Conservation (phyloP, 1,140 invertebrate species). For the Meteorus sp. region DNA sequence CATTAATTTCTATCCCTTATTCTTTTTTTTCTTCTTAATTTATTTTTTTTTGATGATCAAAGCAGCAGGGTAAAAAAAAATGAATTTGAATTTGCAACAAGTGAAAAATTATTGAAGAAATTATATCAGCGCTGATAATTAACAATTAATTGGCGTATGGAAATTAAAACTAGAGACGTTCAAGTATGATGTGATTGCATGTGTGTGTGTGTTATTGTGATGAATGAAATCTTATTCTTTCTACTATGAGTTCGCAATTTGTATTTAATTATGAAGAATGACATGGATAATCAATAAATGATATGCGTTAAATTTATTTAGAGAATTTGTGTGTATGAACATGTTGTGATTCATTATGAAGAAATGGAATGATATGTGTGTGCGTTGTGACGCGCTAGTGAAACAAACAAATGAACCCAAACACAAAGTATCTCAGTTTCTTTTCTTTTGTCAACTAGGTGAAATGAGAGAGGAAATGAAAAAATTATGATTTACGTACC, state of each 20-base stretch:
- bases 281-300: no score
- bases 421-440: background rate
- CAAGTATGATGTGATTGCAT: background rate
- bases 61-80: background rate
- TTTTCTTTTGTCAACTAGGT: constrained; percentile 10
- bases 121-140: background rate
- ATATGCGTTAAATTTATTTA: no score
- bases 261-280: no score
- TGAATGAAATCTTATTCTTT: no score
- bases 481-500: constrained; percentile 65
- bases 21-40: no score
- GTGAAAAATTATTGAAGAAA: constrained; percentile 43
- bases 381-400: background rate
- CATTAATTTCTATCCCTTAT: no score
- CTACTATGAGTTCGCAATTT: background rate
- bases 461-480: constrained; percentile 51
- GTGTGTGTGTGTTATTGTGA: no score
- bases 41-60: no score
- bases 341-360: no score
- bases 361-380: no score
- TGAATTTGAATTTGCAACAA: constrained; percentile 11
- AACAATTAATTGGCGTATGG: background rate
- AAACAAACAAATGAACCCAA: constrained; percentile 13
- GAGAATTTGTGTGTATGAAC: background rate
- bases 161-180: background rate